These are phyloP conservation scores for Sinonovacula constricta DNA, from an alignment of 1,140 invertebrate genomes.

Conservation along the genomic window DNA sequence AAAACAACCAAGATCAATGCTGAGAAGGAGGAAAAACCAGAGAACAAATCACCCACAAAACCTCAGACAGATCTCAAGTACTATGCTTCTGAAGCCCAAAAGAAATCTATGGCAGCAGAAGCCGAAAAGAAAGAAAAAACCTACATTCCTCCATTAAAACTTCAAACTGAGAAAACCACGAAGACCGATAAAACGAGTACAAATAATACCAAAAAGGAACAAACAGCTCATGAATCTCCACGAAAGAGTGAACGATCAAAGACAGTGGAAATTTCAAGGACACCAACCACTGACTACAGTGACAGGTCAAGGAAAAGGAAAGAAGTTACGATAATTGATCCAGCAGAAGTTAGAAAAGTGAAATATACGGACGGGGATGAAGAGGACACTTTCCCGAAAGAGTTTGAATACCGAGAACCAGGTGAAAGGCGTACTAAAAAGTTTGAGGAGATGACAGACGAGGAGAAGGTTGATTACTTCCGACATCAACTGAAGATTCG, in stretches of 20 bases:
- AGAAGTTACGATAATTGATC: conserved; percentile 41
- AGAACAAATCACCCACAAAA: no score
- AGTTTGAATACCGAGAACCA: conserved; percentile 34
- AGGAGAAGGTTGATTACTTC: conserved; percentile 44
- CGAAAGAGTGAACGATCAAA: not conserved
- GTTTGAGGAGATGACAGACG: conserved; percentile 41
- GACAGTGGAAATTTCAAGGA: conserved; percentile 14
- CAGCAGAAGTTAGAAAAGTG: conserved; percentile 7
- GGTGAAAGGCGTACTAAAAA: not conserved
- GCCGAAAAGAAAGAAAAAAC: not conserved
- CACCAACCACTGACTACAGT: not conserved
- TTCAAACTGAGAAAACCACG: conserved; percentile 16
- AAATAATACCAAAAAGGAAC: not conserved
- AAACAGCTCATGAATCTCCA: not conserved
- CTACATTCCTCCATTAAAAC: not conserved
- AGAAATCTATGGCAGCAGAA: not conserved
- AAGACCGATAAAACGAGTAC: conserved; percentile 30
- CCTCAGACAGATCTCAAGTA: no score
- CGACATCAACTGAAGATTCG: conserved; percentile 27
- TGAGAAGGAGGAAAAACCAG: no score
- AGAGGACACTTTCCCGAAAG: conserved; percentile 21
- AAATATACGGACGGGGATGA: not conserved
- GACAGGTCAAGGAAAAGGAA: conserved; percentile 24
- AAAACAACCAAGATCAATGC: not conserved
- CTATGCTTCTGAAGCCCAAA: conserved; percentile 24